phyloP scores from a whole-genome alignment of 2,888 invertebrate species.

The Drosophila maculinotata region DNA sequence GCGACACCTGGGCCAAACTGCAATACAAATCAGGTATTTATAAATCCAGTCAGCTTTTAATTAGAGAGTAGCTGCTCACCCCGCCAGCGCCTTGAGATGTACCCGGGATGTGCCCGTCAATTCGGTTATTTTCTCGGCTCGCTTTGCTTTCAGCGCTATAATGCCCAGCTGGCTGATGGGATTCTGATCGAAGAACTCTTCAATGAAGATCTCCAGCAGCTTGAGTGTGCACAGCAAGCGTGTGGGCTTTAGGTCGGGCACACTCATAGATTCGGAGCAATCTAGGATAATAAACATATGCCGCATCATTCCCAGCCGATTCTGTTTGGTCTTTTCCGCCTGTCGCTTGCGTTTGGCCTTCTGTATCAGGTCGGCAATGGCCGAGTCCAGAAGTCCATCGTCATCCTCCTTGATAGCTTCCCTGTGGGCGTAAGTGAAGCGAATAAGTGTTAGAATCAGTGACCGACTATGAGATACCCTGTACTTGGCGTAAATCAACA shows the following conservation, averaged over 20 bases:
- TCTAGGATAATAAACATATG: conserved; percentile 96
- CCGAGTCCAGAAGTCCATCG: conserved; percentile 94
- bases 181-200: conserved; percentile 99
- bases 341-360: conserved; percentile 93
- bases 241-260: conserved; percentile 97
- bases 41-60: neutral
- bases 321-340: conserved; percentile 88
- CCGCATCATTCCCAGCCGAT: conserved; percentile 99
- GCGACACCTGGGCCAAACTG: conserved; percentile 88
- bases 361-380: conserved; percentile 96
- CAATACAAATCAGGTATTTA: neutral
- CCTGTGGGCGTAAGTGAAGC: conserved; percentile 85
- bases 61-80: conserved; percentile 79
- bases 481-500: too few species aligned
- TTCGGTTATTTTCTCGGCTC: conserved; percentile 96
- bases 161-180: conserved; percentile 98
- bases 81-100: conserved; percentile 90
- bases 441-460: too few species aligned
- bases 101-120: conserved; percentile 94
- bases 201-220: conserved; percentile 96
- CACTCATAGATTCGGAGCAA: conserved; percentile 96
- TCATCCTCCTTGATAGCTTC: conserved; percentile 99
- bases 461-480: too few species aligned
- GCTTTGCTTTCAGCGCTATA: conserved; percentile 95
- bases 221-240: conserved; percentile 94